Percentiles rank a stretch among this genome's conserved stretches.
phyloP scores from a whole-genome alignment of 2,113 vertebrate species.

The Phrynocephalus versicolor region DNA sequence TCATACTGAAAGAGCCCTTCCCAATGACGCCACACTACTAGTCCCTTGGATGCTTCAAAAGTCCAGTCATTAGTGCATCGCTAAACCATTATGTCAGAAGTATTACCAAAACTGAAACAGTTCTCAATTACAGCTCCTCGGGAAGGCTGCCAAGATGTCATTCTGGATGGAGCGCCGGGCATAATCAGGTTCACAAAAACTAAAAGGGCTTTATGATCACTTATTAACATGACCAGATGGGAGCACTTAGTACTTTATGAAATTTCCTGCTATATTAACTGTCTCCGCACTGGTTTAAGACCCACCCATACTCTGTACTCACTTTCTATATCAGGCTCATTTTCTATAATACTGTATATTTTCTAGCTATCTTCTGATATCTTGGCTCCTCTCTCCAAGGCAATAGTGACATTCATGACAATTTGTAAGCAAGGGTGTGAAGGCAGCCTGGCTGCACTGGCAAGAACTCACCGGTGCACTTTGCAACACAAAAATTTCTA shows the following conservation, averaged over 20 bases:
- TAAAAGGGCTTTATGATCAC: slow-evolving; percentile 30
- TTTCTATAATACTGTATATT: too few relatives aligned
- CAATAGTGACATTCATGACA: too few relatives aligned
- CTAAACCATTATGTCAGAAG: background rate
- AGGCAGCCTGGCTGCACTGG: too few relatives aligned
- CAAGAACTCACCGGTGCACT: too few relatives aligned
- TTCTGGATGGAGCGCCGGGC: slow-evolving; percentile 18
- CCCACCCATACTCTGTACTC: accelerated
- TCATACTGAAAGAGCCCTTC: background rate
- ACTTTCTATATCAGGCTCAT: too few relatives aligned
- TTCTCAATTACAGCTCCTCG: slow-evolving; percentile 30
- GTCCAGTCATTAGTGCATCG: background rate
- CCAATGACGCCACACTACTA: background rate
- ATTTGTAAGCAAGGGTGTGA: too few relatives aligned
- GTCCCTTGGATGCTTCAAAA: background rate
- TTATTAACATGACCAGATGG: background rate
- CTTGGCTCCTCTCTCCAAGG: too few relatives aligned
- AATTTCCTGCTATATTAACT: background rate
- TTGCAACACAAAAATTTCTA: too few relatives aligned
- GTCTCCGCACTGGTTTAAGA: background rate
- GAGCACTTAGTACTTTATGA: background rate
- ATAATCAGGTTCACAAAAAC: slow-evolving; percentile 12
- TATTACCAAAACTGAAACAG: slow-evolving; percentile 8
- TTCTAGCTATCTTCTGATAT: too few relatives aligned
- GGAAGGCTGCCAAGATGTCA: slow-evolving; percentile 10